These are phyloP conservation scores for Nyctereutes procyonoides DNA, from an alignment of 2,113 vertebrate species.

Conservation along the genomic window DNA sequence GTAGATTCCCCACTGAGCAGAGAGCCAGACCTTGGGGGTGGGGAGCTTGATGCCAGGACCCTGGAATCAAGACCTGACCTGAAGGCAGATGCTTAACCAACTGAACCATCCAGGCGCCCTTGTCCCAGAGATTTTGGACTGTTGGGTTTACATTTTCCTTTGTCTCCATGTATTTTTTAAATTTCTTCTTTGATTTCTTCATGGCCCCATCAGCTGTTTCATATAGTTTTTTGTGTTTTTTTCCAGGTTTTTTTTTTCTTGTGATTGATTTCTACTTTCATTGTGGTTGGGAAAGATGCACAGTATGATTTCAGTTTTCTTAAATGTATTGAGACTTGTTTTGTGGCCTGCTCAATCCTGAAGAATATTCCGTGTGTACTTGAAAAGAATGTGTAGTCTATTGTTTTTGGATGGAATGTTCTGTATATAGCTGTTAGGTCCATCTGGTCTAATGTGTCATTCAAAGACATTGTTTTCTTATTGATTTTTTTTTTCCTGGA, in stretches of 20 bases:
- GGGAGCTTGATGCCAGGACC: no score
- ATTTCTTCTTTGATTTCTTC: not conserved
- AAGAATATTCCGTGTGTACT: not conserved
- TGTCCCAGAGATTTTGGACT: not conserved
- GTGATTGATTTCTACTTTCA: not conserved
- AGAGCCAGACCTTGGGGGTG: no score
- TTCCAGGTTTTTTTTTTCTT: not conserved
- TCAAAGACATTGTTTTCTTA: not conserved
- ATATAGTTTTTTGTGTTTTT: not conserved
- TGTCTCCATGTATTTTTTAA: not conserved
- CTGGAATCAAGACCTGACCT: no score
- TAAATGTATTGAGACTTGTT: not conserved
- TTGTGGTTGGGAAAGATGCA: not conserved
- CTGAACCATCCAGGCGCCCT: no score
- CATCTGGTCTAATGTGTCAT: not conserved
- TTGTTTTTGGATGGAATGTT: not conserved
- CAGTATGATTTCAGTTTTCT: not conserved
- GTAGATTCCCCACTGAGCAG: no score
- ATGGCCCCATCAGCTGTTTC: not conserved
- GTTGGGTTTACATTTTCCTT: not conserved
- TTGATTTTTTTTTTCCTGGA: not conserved
- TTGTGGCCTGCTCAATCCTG: not conserved
- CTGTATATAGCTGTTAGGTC: not conserved
- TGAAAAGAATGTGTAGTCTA: not conserved
- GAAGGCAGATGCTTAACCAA: no score